Evolutionary conservation across 2,113 vertebrate genomes (phyloP).

Genomic region (Eudyptes chrysolophus): DNA sequence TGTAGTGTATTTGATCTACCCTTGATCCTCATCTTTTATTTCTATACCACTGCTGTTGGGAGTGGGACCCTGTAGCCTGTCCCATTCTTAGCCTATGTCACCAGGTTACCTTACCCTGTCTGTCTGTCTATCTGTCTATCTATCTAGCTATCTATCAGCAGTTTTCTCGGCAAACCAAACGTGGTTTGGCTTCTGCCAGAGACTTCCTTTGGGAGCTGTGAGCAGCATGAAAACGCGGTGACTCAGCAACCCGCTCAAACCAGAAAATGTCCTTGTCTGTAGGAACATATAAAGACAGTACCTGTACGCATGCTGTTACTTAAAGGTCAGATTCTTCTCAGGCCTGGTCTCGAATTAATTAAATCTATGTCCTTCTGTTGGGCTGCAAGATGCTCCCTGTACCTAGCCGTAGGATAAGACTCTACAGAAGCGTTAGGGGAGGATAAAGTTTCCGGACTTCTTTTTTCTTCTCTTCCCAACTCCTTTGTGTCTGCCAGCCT

Average conservation of each 20-base stretch:
- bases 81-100: neutral
- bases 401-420: too few relatives aligned
- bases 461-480: neutral
- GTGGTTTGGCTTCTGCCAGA: neutral
- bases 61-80: neutral
- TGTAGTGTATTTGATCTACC: too few relatives aligned
- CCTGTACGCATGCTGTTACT: neutral
- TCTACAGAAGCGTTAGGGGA: neutral
- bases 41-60: neutral
- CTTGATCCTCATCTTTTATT: neutral
- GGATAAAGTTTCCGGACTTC: neutral
- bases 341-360: neutral
- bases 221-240: rapidly evolving
- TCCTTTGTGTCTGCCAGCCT: neutral
- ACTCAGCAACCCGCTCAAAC: neutral
- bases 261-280: neutral
- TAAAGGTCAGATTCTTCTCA: neutral
- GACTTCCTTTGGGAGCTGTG: neutral
- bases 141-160: rapidly evolving
- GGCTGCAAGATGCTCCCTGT: neutral
- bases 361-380: neutral
- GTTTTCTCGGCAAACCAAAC: neutral
- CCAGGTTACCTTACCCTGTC: neutral
- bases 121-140: neutral
- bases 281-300: too few relatives aligned